A percentile compares a stretch with the other conserved stretches of the same genome.
These are phyloP conservation scores for Cromileptes altivelis DNA, from an alignment of 2,113 vertebrate species.

Conservation along the genomic window DNA sequence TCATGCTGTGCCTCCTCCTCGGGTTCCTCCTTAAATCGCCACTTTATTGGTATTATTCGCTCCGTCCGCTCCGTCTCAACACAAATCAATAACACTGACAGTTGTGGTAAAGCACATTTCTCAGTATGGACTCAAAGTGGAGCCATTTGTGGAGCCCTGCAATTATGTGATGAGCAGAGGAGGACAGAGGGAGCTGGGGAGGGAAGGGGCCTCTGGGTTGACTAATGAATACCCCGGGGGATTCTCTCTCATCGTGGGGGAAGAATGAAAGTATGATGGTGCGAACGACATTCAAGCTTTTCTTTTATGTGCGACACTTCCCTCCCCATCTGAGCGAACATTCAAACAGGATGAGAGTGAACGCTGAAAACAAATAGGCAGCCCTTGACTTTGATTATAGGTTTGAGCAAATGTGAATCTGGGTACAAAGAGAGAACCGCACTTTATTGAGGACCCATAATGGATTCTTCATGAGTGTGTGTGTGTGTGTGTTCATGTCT, in stretches of 20 bases:
- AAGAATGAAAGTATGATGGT: slow-evolving; percentile 68
- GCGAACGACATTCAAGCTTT: slow-evolving; percentile 59
- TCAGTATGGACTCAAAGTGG: slow-evolving; percentile 72
- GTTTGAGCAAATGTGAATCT: slow-evolving; percentile 61
- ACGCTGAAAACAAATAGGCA: slow-evolving; percentile 56
- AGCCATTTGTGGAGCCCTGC: slow-evolving; percentile 71
- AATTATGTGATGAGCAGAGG: slow-evolving; percentile 66
- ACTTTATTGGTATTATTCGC: slow-evolving; percentile 29
- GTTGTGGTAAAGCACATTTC: slow-evolving; percentile 44
- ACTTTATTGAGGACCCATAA: slow-evolving; percentile 47
- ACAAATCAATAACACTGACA: slow-evolving; percentile 60
- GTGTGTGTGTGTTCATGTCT: slow-evolving; percentile 19
- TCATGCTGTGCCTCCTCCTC: background rate
- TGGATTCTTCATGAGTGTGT: slow-evolving; percentile 54
- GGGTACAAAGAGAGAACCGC: slow-evolving; percentile 47
- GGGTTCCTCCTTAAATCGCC: slow-evolving; percentile 1
- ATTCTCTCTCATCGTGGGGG: slow-evolving; percentile 53
- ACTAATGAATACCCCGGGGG: slow-evolving; percentile 82
- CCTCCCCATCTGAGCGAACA: slow-evolving; percentile 36
- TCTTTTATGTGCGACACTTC: slow-evolving; percentile 60
- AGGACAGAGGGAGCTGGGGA: slow-evolving; percentile 1
- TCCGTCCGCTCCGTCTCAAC: slow-evolving; percentile 15
- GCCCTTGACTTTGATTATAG: slow-evolving; percentile 69
- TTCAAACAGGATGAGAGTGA: slow-evolving; percentile 47
- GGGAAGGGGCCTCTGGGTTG: slow-evolving; percentile 38